Conservation (phyloP, 2,888 invertebrate genomes). For the Drosophila phalerata region DNA sequence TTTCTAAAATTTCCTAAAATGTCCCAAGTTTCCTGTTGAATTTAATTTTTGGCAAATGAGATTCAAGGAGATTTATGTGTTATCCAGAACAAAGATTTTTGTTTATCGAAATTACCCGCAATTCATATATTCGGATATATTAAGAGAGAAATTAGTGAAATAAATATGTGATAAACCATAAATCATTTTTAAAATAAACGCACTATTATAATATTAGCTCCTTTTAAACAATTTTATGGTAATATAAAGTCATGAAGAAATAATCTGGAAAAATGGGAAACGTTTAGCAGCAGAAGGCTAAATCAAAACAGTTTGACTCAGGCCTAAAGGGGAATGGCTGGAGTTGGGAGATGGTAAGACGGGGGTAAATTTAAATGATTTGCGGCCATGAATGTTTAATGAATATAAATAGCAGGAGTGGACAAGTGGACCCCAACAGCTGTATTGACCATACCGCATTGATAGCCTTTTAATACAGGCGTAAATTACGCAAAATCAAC, state of each 20-base stretch:
- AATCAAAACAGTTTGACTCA: not conserved
- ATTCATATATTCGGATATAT: not conserved
- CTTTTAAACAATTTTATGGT: not conserved
- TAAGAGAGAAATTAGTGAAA: not conserved
- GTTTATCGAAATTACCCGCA: too few relatives aligned
- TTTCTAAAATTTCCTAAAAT: too few relatives aligned
- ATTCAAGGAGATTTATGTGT: too few relatives aligned
- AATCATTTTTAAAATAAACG: not conserved
- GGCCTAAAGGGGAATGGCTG: too few relatives aligned
- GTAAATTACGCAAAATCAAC: conserved; percentile 79
- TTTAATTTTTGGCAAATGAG: too few relatives aligned
- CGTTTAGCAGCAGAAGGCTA: not conserved
- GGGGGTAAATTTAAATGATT: conserved; percentile 58
- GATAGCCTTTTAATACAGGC: conserved; percentile 77
- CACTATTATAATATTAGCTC: not conserved
- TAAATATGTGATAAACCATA: not conserved
- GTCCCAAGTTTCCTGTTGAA: too few relatives aligned
- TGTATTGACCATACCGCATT: conserved; percentile 41
- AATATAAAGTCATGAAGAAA: not conserved
- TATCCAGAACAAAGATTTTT: too few relatives aligned
- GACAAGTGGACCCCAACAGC: conserved; percentile 28
- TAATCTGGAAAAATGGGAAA: not conserved
- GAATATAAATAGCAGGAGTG: conserved; percentile 70
- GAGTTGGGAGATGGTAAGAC: not conserved
- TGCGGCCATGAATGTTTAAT: conserved; percentile 72